phyloP scores from a whole-genome alignment of 2,113 vertebrate genomes.

The Pterocles burchelli region DNA sequence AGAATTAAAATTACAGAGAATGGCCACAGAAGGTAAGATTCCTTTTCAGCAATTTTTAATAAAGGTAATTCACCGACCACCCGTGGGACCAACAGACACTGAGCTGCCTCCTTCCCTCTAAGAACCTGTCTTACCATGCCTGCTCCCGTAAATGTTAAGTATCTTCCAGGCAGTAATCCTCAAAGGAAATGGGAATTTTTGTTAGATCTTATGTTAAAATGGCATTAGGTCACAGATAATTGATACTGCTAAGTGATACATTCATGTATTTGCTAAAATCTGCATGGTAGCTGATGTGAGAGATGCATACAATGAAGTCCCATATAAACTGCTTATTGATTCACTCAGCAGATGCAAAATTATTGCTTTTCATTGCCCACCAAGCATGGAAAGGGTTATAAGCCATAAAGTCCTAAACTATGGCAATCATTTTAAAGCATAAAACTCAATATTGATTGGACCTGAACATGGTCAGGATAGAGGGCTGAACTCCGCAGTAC shows the following conservation, averaged over 20 bases:
- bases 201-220: not conserved
- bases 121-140: not conserved
- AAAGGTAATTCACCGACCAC: not conserved
- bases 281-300: not conserved
- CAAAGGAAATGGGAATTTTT: not conserved
- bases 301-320: not conserved
- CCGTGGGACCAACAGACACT: rapidly evolving
- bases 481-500: not conserved
- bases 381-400: not conserved
- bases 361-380: not conserved
- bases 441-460: not conserved
- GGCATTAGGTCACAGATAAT: not conserved
- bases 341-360: not conserved
- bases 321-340: not conserved
- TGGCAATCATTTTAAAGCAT: not conserved
- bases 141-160: not conserved
- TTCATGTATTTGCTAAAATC: not conserved
- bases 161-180: not conserved
- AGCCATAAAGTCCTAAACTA: not conserved
- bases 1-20: constrained; percentile 1
- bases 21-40: not conserved
- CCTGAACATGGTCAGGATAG: not conserved
- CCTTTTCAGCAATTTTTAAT: not conserved
- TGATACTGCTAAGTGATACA: not conserved
- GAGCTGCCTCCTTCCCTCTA: not conserved